Conservation (phyloP, 2,888 invertebrate species). For the Heliconius cydno region DNA sequence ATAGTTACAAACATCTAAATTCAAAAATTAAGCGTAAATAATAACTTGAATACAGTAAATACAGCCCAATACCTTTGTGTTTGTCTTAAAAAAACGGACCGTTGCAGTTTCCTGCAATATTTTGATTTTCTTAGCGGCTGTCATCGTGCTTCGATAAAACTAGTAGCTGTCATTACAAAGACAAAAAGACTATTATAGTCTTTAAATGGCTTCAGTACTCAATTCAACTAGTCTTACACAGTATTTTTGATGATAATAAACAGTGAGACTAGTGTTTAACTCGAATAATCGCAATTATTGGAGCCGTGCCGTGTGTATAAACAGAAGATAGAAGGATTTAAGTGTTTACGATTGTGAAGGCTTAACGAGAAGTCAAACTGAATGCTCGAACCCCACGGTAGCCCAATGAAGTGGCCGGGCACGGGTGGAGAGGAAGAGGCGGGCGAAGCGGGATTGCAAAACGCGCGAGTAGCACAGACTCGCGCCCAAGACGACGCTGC, state of each 20-base stretch:
- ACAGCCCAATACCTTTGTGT: slow-evolving; percentile 79
- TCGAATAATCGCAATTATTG: slow-evolving; percentile 57
- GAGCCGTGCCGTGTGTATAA: slow-evolving; percentile 55
- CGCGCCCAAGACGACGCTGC: slow-evolving; percentile 93
- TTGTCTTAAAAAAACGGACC: slow-evolving; percentile 80
- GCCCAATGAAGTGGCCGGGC: slow-evolving; percentile 92
- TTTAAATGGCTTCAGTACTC: slow-evolving; percentile 62
- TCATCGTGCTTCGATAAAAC: slow-evolving; percentile 75
- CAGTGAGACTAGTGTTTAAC: slow-evolving; percentile 58
- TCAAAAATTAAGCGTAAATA: slow-evolving; percentile 54
- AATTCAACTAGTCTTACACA: slow-evolving; percentile 56
- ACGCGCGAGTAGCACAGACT: slow-evolving; percentile 86
- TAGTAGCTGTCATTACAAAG: slow-evolving; percentile 74
- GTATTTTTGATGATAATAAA: slow-evolving; percentile 67
- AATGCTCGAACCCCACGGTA: slow-evolving; percentile 84
- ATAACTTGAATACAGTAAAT: slow-evolving; percentile 57
- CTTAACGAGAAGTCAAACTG: slow-evolving; percentile 75
- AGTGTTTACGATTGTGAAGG: slow-evolving; percentile 68
- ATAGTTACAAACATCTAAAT: slow-evolving; percentile 65
- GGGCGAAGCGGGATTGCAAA: slow-evolving; percentile 80
- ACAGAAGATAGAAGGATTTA: slow-evolving; percentile 61
- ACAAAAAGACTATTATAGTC: slow-evolving; percentile 67
- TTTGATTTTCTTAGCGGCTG: slow-evolving; percentile 80
- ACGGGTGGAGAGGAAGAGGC: slow-evolving; percentile 86
- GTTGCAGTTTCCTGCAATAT: slow-evolving; percentile 82